Conservation (phyloP, 2,797 vertebrate genomes). For the Scolopax rusticola region DNA sequence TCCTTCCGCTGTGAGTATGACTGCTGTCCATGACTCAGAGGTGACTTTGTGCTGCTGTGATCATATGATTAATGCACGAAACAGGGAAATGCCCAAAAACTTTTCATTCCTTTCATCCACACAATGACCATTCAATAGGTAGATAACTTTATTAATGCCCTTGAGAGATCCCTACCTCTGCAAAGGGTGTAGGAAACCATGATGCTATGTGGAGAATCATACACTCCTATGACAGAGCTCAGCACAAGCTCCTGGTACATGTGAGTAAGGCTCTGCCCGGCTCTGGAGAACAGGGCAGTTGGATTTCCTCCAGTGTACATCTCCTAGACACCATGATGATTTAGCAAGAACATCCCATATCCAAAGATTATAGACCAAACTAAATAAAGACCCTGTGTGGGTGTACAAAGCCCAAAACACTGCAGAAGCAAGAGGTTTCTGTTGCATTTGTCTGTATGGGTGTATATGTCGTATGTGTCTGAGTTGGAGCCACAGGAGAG, state of each 20-base stretch:
- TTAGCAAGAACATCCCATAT: slow-evolving; percentile 11
- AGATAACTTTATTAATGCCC: background rate
- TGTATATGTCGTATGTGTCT: background rate
- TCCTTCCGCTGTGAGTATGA: background rate
- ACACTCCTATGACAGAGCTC: background rate
- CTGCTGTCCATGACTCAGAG: background rate
- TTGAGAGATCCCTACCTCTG: background rate
- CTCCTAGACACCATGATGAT: background rate
- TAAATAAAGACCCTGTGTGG: slow-evolving; percentile 29
- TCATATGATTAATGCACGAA: background rate
- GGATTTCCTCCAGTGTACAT: background rate
- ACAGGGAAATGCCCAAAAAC: background rate
- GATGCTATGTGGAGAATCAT: background rate
- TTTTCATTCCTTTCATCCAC: background rate
- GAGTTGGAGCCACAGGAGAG: background rate
- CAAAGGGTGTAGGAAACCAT: background rate
- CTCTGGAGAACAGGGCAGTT: background rate
- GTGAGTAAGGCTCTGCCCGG: background rate
- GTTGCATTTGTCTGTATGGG: background rate
- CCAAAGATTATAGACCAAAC: slow-evolving; percentile 21
- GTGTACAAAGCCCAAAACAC: background rate
- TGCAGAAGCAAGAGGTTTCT: background rate
- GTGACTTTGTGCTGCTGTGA: background rate
- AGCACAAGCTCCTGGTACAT: background rate
- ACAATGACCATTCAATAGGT: background rate